Conservation (phyloP, 2,113 vertebrate species). For the Lasiurus borealis region DNA sequence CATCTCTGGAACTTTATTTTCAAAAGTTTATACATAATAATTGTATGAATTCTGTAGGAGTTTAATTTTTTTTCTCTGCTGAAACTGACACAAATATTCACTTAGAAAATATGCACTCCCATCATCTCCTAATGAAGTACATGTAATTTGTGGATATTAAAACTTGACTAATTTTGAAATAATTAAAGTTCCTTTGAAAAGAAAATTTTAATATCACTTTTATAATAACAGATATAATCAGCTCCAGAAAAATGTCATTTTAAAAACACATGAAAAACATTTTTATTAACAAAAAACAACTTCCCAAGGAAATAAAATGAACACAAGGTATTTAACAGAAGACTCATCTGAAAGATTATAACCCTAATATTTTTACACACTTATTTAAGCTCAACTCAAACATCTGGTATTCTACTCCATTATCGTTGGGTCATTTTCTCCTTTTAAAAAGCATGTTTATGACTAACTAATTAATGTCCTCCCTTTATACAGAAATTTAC, state of each 20-base stretch:
- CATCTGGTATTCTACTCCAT: neutral
- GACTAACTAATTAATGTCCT: neutral
- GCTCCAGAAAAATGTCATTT: constrained; percentile 61
- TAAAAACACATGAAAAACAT: constrained; percentile 30
- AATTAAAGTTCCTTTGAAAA: constrained; percentile 69
- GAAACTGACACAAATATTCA: constrained; percentile 69
- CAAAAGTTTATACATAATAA: constrained; percentile 44
- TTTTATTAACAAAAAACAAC: constrained; percentile 51
- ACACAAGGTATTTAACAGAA: neutral
- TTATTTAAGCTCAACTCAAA: neutral
- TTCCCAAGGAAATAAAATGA: constrained; percentile 12
- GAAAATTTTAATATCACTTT: constrained; percentile 35
- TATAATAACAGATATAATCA: constrained; percentile 50
- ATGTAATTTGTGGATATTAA: constrained; percentile 71
- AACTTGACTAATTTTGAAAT: constrained; percentile 73
- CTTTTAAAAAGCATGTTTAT: neutral
- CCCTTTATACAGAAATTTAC: constrained; percentile 19
- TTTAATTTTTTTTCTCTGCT: constrained; percentile 64
- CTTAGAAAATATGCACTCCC: constrained; percentile 64
- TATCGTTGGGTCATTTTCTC: neutral
- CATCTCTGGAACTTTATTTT: constrained; percentile 62
- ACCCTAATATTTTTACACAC: neutral
- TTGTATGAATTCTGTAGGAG: constrained; percentile 63
- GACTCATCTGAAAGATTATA: neutral
- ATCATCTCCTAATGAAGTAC: constrained; percentile 70